Conservation (phyloP, 2,797 vertebrate species). For the Poeciliopsis infans region DNA sequence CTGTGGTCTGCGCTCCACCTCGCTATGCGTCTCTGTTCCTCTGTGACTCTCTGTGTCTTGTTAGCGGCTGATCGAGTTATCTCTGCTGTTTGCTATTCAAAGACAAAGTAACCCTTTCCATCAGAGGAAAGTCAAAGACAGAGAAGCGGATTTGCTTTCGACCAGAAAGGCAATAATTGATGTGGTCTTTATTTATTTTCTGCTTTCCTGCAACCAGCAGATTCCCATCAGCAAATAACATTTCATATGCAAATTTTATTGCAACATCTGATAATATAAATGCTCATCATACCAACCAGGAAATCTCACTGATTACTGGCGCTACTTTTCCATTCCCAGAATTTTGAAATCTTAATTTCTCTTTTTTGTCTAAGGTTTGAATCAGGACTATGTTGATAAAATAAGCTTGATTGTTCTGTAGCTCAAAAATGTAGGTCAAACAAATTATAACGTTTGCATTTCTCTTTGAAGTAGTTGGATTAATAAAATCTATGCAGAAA, state of each 20-base stretch:
- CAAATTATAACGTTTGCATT: background rate
- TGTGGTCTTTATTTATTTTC: background rate
- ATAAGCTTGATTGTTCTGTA: background rate
- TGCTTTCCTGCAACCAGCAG: background rate
- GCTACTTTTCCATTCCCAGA: background rate
- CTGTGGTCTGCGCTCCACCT: constrained; percentile 71
- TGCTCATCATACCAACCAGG: background rate
- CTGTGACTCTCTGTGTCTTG: constrained; percentile 14
- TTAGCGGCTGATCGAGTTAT: constrained; percentile 36
- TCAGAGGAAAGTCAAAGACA: background rate
- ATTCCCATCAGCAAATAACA: constrained; percentile 1
- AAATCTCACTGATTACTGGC: background rate
- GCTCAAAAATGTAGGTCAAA: background rate
- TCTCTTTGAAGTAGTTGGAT: background rate
- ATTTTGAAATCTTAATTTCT: background rate
- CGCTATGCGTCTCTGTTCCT: constrained; percentile 28
- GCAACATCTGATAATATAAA: background rate
- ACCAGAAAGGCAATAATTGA: background rate
- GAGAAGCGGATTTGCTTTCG: background rate
- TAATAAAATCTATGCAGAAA: background rate
- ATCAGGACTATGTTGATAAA: background rate
- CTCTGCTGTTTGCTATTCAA: constrained; percentile 11
- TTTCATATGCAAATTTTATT: constrained; percentile 5
- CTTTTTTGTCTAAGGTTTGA: background rate
- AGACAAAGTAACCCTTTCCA: background rate